phyloP scores from a whole-genome alignment of 2,113 vertebrate species.

The Neolamprologus toae region DNA sequence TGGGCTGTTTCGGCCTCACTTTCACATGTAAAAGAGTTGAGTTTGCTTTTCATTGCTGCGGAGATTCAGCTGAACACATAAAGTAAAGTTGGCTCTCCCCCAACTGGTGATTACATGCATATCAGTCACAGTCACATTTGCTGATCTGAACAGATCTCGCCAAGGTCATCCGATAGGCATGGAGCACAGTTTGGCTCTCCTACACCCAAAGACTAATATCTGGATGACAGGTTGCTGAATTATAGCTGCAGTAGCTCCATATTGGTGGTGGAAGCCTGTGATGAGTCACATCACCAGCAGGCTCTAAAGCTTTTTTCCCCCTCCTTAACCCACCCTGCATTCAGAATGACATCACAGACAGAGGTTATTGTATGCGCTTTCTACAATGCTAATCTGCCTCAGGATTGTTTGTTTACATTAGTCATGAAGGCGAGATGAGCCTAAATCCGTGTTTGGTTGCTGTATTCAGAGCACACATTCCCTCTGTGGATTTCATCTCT shows the following conservation, averaged over 20 bases:
- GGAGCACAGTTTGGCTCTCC: conserved; percentile 8
- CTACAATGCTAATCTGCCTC: background rate
- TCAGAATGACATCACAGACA: background rate
- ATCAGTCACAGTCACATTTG: conserved; percentile 41
- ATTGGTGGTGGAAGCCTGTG: conserved; percentile 2
- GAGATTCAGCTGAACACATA: background rate
- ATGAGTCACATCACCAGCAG: conserved; percentile 32
- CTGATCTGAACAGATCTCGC: conserved; percentile 41
- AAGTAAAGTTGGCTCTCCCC: conserved; percentile 12
- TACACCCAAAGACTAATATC: conserved; percentile 20
- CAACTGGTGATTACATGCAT: conserved; percentile 31
- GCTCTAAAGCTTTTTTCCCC: background rate
- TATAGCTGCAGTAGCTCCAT: conserved; percentile 5
- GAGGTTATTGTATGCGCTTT: background rate
- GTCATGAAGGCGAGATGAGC: conserved; percentile 13
- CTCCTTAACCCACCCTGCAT: background rate
- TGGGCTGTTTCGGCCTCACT: background rate
- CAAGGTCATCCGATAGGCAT: conserved; percentile 50
- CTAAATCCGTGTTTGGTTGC: conserved; percentile 11
- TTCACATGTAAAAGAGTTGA: background rate
- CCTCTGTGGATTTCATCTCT: conserved; percentile 33
- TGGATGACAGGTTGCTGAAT: conserved; percentile 26
- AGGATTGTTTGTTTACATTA: conserved; percentile 33
- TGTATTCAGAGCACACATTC: conserved; percentile 16
- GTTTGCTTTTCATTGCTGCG: background rate